These are phyloP conservation scores for Halocynthia roretzi DNA, from an alignment of 23 tunicate genomes.

Conservation along the genomic window DNA sequence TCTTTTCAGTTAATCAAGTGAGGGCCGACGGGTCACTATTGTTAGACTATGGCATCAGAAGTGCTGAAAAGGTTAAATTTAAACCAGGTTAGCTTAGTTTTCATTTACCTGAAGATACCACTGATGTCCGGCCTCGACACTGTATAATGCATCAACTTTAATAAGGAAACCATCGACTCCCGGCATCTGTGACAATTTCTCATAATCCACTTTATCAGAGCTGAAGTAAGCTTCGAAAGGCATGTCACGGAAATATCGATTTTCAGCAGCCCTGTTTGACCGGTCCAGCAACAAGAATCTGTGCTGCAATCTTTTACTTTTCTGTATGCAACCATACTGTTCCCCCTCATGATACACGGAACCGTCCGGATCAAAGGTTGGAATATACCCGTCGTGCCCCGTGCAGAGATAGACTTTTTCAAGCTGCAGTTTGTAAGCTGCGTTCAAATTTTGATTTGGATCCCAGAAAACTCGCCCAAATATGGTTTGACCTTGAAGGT, in stretches of 20 bases:
- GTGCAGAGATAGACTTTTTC: conserved; percentile 98
- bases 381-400: conserved; percentile 82
- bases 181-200: conserved; percentile 56
- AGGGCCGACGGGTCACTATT: too few species aligned
- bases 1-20: too few species aligned
- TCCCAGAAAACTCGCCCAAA: conserved; percentile 95
- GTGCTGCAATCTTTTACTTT: conserved; percentile 77
- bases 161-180: conserved; percentile 92
- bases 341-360: conserved; percentile 61
- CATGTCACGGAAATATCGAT: conserved; percentile 89
- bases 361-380: conserved; percentile 93
- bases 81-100: too few species aligned
- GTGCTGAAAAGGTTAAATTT: too few species aligned
- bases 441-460: conserved; percentile 82
- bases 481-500: conserved; percentile 72
- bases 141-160: conserved; percentile 90
- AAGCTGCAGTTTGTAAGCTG: conserved; percentile 84
- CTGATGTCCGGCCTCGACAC: conserved; percentile 98
- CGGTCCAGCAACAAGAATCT: conserved; percentile 93
- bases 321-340: conserved; percentile 95
- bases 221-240: conserved; percentile 95
- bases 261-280: conserved; percentile 82
- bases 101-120: conserved; percentile 93
- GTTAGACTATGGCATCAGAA: too few species aligned
- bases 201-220: conserved; percentile 68